Base-by-base conservation (phyloP, 1,140 invertebrate genomes). In the Glossosoma conforme region DNA sequence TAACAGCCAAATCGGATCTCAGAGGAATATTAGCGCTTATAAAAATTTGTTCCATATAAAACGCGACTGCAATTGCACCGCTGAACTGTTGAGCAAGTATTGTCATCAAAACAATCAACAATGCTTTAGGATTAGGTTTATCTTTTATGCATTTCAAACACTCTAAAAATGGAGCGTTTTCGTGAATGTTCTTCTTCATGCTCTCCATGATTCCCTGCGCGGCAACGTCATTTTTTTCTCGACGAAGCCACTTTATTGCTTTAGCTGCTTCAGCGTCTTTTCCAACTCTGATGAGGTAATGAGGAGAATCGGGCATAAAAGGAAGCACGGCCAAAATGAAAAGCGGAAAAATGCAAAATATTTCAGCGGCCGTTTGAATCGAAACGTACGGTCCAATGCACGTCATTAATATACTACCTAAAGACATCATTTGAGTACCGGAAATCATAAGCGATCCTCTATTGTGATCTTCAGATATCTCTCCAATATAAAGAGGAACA, bases 401-500 rank as follows among this genome's bases (percentile, higher is more conserved):
- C 4, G 44, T 14, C 11, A 48, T 17, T 15, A 58, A 44, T 2
- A 45, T 22, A 32, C 56, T 47, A 5, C 56, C 56, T 1, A 58
- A 38, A 19, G 47, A 33, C 2, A 58, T 14, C 56, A 58, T 58
- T 20, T 52, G 14, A 11, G 50, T 54, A 30, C 54, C 45, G 5
- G 54, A 14, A 9, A 58, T 44, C 43, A 53, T 58, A 22, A 58
- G 52, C 24, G 47, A 35, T 21, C 56, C 52, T 51, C 56, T 42
- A 30, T 58, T 58, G 18, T 60, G 60, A 46, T 67, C 63, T 38
- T 74, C 66, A 4, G 72, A 61, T 42, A 77, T 50, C 53, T 77
- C 76, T 0, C 65, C 64, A 3, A 72, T 61, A 42, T 71, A 77
- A 21, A 69, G 64, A 0, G 75, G 76, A 3, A 76, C 56, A 1